Conservation (phyloP, 2,113 vertebrate genomes). For the Muntiacus muntjak region DNA sequence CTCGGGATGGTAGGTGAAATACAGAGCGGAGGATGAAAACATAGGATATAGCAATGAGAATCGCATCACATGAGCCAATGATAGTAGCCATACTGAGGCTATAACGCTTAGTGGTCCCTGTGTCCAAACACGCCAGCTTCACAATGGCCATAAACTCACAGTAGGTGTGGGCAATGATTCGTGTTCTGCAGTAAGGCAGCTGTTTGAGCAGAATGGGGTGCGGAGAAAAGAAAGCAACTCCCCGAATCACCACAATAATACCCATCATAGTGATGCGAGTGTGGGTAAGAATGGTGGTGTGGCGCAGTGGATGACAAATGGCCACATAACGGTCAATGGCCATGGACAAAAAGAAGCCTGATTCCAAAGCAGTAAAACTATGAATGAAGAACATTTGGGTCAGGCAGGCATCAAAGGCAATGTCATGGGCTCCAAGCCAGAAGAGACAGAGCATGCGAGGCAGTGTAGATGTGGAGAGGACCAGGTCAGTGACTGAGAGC, state of each 20-base stretch:
- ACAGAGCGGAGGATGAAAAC: conserved; percentile 25
- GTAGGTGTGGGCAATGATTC: conserved; percentile 63
- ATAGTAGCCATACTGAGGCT: conserved; percentile 46
- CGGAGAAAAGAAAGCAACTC: conserved; percentile 9
- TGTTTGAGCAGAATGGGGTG: conserved; percentile 50
- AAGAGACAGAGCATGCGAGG: conserved; percentile 65
- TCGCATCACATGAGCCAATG: conserved; percentile 15
- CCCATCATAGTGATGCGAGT: conserved; percentile 18
- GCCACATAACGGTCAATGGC: conserved; percentile 62
- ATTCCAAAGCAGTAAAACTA: conserved; percentile 61
- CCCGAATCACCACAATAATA: conserved; percentile 1
- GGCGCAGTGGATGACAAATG: conserved; percentile 59
- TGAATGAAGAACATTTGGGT: conserved; percentile 1
- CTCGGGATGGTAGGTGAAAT: not conserved
- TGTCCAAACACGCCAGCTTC: conserved; percentile 55
- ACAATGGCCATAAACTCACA: conserved; percentile 71
- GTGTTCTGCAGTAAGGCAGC: conserved; percentile 35
- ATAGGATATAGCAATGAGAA: conserved; percentile 43
- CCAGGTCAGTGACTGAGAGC: conserved; percentile 53
- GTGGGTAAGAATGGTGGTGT: conserved; percentile 47
- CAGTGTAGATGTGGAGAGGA: conserved; percentile 52
- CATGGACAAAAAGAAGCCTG: conserved; percentile 62
- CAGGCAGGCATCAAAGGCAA: conserved; percentile 57
- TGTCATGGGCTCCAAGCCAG: conserved; percentile 21
- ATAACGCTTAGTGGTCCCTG: not conserved